phyloP scores from a whole-genome alignment of 1,140 invertebrate genomes.

The Ostrea denselamellosa region DNA sequence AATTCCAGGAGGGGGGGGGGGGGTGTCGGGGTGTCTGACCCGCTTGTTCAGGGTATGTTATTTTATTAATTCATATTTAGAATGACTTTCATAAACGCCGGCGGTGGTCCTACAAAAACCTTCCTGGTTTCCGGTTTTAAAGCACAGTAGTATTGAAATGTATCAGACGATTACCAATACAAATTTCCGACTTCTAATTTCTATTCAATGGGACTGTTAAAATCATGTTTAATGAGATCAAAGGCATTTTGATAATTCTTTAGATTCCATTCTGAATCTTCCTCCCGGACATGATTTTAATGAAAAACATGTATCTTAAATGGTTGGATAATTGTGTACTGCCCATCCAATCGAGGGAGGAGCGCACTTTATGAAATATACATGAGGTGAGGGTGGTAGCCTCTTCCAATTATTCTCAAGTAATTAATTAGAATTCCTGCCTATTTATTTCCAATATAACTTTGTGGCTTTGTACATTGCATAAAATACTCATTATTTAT shows the following conservation, averaged over 20 bases:
- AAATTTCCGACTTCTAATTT: no score
- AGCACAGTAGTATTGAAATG: no score
- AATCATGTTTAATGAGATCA: neutral
- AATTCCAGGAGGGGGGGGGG: no score
- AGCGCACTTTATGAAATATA: neutral
- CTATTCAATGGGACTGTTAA: neutral
- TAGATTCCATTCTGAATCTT: conserved; percentile 10
- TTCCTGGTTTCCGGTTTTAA: no score
- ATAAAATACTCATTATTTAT: conserved; percentile 3
- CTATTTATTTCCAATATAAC: neutral
- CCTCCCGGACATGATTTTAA: neutral
- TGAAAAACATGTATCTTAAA: conserved; percentile 7
- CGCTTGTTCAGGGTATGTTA: no score
- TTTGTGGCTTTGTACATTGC: neutral
- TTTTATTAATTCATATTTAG: no score
- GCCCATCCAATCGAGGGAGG: neutral
- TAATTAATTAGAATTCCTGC: conserved; percentile 3
- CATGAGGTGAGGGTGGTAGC: conserved; percentile 7
- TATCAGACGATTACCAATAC: no score
- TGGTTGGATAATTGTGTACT: neutral
- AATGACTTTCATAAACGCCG: no score
- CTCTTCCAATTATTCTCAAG: neutral
- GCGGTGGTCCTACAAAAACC: no score
- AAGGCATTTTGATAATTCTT: neutral
- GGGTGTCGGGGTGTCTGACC: no score